Conservation (phyloP, 1,140 invertebrate genomes). For the Atopsyche davidsoni region DNA sequence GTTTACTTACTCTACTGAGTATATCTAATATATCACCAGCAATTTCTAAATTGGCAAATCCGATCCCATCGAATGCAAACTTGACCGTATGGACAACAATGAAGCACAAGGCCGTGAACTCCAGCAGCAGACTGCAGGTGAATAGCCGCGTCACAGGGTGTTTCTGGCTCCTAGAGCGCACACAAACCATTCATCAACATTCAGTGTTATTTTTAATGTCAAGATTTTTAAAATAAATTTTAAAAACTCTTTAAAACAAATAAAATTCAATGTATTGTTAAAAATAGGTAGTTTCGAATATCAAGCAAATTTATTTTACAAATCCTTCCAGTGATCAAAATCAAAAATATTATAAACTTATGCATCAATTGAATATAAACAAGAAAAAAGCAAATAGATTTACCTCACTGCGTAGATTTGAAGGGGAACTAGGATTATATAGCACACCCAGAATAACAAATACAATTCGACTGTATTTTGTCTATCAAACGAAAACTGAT, state of each 20-base stretch:
- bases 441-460: slow-evolving; percentile 81
- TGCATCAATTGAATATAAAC: background rate
- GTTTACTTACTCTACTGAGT: slow-evolving; percentile 70
- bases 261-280: too few relatives aligned
- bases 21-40: slow-evolving; percentile 90
- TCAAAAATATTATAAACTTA: too few relatives aligned
- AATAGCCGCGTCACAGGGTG: slow-evolving; percentile 90
- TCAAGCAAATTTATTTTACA: too few relatives aligned
- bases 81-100: slow-evolving; percentile 85
- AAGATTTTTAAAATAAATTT: too few relatives aligned
- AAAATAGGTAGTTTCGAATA: too few relatives aligned
- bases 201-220: too few relatives aligned
- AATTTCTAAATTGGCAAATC: slow-evolving; percentile 71
- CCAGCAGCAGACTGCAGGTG: slow-evolving; percentile 77
- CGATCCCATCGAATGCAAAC: slow-evolving; percentile 84
- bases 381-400: slow-evolving; percentile 11
- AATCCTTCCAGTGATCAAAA: background rate
- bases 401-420: slow-evolving; percentile 80
- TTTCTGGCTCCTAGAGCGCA: slow-evolving; percentile 61
- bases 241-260: too few relatives aligned
- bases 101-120: slow-evolving; percentile 77
- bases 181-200: background rate
- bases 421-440: slow-evolving; percentile 78
- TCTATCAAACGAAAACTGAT: slow-evolving; percentile 95
- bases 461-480: slow-evolving; percentile 92